Percentiles rank a stretch among this genome's conserved stretches.
These are phyloP conservation scores for Chaetura pelagica DNA, from an alignment of 2,113 vertebrate genomes.

Conservation along the genomic window DNA sequence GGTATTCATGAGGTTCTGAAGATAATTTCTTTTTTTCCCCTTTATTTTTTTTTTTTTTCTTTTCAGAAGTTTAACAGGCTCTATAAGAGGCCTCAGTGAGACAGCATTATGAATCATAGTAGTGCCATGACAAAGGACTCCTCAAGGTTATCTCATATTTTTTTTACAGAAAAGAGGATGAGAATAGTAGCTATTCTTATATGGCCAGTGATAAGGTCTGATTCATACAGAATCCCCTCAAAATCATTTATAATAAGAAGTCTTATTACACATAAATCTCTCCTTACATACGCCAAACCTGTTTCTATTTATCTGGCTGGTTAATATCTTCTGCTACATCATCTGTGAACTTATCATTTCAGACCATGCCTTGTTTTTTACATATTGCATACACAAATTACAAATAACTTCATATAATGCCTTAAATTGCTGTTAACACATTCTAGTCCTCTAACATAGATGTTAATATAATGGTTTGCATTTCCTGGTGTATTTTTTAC, in stretches of 20 bases:
- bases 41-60: background rate
- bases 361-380: conserved; percentile 63
- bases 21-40: no score
- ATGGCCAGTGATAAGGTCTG: background rate
- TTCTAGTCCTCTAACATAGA: background rate
- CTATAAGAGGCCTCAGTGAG: background rate
- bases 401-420: background rate
- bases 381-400: conserved; percentile 28
- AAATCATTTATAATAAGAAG: background rate
- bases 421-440: background rate
- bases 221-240: background rate
- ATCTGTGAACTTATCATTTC: conserved; percentile 69
- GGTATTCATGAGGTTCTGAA: background rate
- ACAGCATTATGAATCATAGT: background rate
- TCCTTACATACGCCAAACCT: background rate
- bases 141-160: background rate
- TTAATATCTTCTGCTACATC: background rate
- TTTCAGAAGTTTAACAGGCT: background rate
- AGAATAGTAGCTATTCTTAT: background rate
- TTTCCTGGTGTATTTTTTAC: background rate
- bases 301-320: background rate
- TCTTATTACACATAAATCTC: background rate
- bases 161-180: background rate
- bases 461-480: background rate
- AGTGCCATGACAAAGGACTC: background rate